Conservation (phyloP, 2,797 vertebrate species). For the Presbytis comata region DNA sequence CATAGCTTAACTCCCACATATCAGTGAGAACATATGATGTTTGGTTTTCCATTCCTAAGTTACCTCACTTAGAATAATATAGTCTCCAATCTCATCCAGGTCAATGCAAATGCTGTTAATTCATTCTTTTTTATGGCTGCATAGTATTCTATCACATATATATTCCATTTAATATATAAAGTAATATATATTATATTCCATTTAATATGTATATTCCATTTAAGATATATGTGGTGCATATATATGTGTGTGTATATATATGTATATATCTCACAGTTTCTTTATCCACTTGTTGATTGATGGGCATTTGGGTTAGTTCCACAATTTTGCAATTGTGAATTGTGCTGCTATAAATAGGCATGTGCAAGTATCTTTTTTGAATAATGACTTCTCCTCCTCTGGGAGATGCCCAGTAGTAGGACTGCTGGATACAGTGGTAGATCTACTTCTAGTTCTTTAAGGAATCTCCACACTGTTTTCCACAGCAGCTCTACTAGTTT, state of each 20-base stretch:
- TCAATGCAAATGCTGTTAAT: background rate
- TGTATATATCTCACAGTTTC: background rate
- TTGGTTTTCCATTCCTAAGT: background rate
- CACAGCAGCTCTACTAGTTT: background rate
- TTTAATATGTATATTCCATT: too few relatives aligned
- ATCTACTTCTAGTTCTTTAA: background rate
- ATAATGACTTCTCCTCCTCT: background rate
- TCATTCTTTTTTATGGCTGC: background rate
- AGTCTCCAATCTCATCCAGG: background rate
- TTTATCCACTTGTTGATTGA: background rate
- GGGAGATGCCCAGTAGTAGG: background rate
- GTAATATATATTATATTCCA: too few relatives aligned
- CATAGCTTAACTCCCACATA: background rate
- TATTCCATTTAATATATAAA: background rate
- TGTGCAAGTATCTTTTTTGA: background rate
- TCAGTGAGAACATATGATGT: background rate
- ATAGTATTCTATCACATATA: background rate
- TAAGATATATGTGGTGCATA: too few relatives aligned
- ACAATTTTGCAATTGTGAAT: background rate
- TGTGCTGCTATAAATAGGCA: background rate
- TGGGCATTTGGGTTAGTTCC: background rate
- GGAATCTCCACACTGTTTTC: background rate
- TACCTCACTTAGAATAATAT: background rate
- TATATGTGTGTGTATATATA: accelerated
- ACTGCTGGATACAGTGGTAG: background rate